Evolutionary conservation across 2,888 invertebrate genomes (phyloP).

Genomic region (Mimachlamys varia): DNA sequence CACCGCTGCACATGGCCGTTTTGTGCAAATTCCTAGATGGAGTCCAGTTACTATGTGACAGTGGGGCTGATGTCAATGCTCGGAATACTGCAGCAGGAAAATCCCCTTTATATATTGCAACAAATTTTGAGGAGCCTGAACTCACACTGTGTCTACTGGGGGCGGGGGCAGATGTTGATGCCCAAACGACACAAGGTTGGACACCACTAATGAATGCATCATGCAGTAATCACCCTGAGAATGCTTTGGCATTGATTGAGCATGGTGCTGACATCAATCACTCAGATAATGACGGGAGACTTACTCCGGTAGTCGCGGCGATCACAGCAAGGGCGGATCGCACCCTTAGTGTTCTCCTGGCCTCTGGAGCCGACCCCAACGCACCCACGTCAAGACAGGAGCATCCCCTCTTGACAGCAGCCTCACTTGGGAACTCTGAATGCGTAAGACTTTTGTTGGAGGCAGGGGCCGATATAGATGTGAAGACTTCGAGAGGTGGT

Average conservation of each 20-base stretch:
- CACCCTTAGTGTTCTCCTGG: slow-evolving; percentile 47
- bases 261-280: slow-evolving; percentile 50
- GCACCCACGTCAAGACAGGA: slow-evolving; percentile 41
- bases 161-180: slow-evolving; percentile 54
- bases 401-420: slow-evolving; percentile 53
- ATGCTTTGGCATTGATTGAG: slow-evolving; percentile 42
- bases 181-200: slow-evolving; percentile 38
- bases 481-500: slow-evolving; percentile 10
- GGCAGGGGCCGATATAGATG: slow-evolving; percentile 42
- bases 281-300: slow-evolving; percentile 50
- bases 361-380: slow-evolving; percentile 54
- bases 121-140: slow-evolving; percentile 39
- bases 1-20: slow-evolving; percentile 67
- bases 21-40: slow-evolving; percentile 56
- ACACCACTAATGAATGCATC: slow-evolving; percentile 46
- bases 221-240: slow-evolving; percentile 41
- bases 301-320: slow-evolving; percentile 57
- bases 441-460: slow-evolving; percentile 43
- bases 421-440: slow-evolving; percentile 48
- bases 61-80: slow-evolving; percentile 62
- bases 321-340: slow-evolving; percentile 37
- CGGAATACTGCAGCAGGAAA: slow-evolving; percentile 55
- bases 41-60: slow-evolving; percentile 57
- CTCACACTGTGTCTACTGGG: slow-evolving; percentile 55
- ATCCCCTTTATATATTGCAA: slow-evolving; percentile 63